Base-by-base conservation (phyloP, 2,113 vertebrate species). In the Spermophilus dauricus region DNA sequence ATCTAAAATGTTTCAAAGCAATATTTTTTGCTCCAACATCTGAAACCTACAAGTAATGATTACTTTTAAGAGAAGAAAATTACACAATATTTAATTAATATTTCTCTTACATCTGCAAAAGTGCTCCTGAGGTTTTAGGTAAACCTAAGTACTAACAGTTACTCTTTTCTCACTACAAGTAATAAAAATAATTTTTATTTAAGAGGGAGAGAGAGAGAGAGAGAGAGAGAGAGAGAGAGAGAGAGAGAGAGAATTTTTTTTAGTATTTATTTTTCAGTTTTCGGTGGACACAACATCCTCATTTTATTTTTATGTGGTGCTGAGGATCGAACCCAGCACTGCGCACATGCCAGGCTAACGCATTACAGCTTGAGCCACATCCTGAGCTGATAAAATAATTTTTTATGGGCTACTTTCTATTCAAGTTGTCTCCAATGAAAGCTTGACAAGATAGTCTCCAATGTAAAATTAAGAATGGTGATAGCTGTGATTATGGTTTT, bases 11-110 rank as follows among this genome's bases (percentile, higher is more conserved):
- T 13, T 53, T 91, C 73, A 69, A 86, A 85, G 51, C 26, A 91
- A 73, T 76, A 30, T 45, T 80, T 37, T 51, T 75, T 6, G 39
- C 32, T 28, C 2, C 91, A 76, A 48, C 12, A 53, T n/a, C 22
- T 67, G 80, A 88, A 89, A 80, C 18, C 42, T 61, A 95, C 32
- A 83, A 69, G 93, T 77, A 95, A 61, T 45, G 18, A 56, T 14
- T 70, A 7, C 4, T 65, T 51, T 5, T 32, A 20, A 91, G 51
- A 53, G n/a, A 48, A 78, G 8, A 86, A 56, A 82, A 81, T 56
- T 39, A 8, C 2, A 34, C 30, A 73, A n/a, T 51, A 84, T 45
- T 75, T 48, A 16, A 87, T 95, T 87, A 28, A 63, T 63, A 63
- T 63, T 63, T 63, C 9, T 26, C 8, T 63, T 32, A 76, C 0